phyloP scores from a whole-genome alignment of 2,888 invertebrate species.

The Steinernema hermaphroditum region DNA sequence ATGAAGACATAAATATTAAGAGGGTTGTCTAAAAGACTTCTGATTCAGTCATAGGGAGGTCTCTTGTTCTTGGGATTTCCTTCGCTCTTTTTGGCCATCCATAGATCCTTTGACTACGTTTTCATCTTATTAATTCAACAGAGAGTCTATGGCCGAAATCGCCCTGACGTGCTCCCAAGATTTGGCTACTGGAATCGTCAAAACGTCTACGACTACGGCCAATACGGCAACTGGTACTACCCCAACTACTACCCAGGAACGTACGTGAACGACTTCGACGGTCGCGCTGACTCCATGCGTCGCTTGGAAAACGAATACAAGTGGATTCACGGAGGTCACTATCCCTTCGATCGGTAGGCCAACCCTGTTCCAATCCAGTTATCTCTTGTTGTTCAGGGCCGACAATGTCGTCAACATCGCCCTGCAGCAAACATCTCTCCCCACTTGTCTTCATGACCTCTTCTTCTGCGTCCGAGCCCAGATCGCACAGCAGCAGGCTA shows the following conservation, averaged over 20 bases:
- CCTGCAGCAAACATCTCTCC: conserved; percentile 56
- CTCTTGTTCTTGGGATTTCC: too few species aligned
- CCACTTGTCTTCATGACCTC: conserved; percentile 59
- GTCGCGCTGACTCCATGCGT: conserved; percentile 47
- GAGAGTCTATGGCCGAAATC: conserved; percentile 48
- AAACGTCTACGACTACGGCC: conserved; percentile 41
- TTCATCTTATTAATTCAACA: too few species aligned
- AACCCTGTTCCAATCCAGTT: neutral
- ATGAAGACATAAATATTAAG: too few species aligned
- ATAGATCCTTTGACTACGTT: too few species aligned
- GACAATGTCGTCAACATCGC: conserved; percentile 59
- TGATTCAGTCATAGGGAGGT: too few species aligned
- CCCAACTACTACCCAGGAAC: conserved; percentile 56
- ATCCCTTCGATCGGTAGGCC: conserved; percentile 51
- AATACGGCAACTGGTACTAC: conserved; percentile 46
- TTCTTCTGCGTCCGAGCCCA: conserved; percentile 57
- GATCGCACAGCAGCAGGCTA: neutral
- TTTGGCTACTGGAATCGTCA: conserved; percentile 48
- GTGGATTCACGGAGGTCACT: conserved; percentile 49
- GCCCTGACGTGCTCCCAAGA: conserved; percentile 48
- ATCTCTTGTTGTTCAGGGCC: conserved; percentile 42
- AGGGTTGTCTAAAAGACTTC: too few species aligned
- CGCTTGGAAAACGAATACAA: conserved; percentile 52
- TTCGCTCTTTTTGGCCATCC: too few species aligned
- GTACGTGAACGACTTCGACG: conserved; percentile 55